Evolutionary conservation across 37 sponge, comb jelly and placozoan genomes (phyloP), one percentile per base, ranked within the genome.

Genomic region (Cladorhizidae sp.): DNA sequence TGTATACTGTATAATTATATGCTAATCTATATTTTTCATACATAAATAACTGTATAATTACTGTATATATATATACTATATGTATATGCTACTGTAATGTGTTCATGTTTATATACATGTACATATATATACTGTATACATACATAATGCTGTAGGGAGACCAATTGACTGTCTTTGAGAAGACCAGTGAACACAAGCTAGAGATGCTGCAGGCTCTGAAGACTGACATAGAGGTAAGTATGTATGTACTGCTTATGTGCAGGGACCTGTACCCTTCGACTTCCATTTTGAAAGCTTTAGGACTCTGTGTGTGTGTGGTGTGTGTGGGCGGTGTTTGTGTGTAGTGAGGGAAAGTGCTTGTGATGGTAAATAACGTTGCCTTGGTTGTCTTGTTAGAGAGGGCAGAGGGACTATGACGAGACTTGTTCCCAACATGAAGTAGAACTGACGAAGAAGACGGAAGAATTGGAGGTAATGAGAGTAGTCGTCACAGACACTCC

Each of bases 351-450:
- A n/a, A n/a, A n/a, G n/a, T n/a, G n/a, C 20, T 40, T 37, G 56
- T 37, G 5, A 35, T 73, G 2, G 7, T 17, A 7, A 29, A 41
- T 45, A 45, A 5, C 49, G 9, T 45, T 45, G 5, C n/a, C 49
- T 45, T 45, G 8, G 9, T 45, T 45, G 49, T 5, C 49, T 45
- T 45, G 49, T 20, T 58, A 88, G 83, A 45, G 54, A 56, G 55
- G 61, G 3, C 72, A 82, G 65, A 57, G 41, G 58, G 57, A 70
- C n/a, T 88, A 71, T 70, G 83, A 82, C 18, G 38, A 88, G 51
- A 82, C 76, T 32, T 39, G 63, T 58, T 29, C 35, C 17, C 51
- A 62, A 3, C 70, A 76, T 77, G 83, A 88, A 61, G 54, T 41
- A 2, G 21, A 73, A 54, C 42, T 88, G n/a, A 49, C 57, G 32